These are phyloP conservation scores for Stenopsyche tienmushanensis DNA, from an alignment of 1,140 invertebrate species.

Conservation along the genomic window DNA sequence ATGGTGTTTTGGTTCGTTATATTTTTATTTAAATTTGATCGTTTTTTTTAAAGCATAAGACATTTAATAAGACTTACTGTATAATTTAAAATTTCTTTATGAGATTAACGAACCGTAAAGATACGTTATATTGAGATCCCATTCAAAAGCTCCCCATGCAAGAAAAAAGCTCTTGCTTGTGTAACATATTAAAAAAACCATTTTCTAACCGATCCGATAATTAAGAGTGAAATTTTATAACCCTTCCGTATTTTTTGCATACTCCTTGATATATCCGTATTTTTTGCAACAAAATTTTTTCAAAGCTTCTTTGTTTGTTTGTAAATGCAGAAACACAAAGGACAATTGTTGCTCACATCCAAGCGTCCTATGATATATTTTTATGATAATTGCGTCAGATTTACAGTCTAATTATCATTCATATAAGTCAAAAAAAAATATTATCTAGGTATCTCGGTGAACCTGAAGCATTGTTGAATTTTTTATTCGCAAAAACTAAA, in stretches of 20 bases:
- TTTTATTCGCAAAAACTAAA: slow-evolving; percentile 32
- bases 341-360: background rate
- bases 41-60: too few relatives aligned
- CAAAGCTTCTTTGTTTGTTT: slow-evolving; percentile 32
- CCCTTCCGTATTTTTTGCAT: slow-evolving; percentile 25
- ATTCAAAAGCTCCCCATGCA: background rate
- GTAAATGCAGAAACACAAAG: slow-evolving; percentile 31
- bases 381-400: slow-evolving; percentile 41
- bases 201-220: slow-evolving; percentile 35
- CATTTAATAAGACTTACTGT: too few relatives aligned
- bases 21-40: too few relatives aligned
- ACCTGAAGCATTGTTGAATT: slow-evolving; percentile 31
- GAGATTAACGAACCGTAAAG: background rate
- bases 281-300: slow-evolving; percentile 13
- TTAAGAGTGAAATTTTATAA: slow-evolving; percentile 41
- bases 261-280: too few relatives aligned
- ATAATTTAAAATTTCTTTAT: slow-evolving; percentile 13
- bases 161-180: background rate
- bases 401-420: slow-evolving; percentile 40
- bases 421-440: background rate
- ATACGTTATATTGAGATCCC: background rate
- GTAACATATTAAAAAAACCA: background rate
- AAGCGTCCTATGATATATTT: slow-evolving; percentile 35
- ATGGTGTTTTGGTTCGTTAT: too few relatives aligned
- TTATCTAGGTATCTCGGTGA: slow-evolving; percentile 41